Evolutionary conservation across 2,797 vertebrate genomes (phyloP), one percentile per base, ranked within the genome.

Genomic region (Falco peregrinus): DNA sequence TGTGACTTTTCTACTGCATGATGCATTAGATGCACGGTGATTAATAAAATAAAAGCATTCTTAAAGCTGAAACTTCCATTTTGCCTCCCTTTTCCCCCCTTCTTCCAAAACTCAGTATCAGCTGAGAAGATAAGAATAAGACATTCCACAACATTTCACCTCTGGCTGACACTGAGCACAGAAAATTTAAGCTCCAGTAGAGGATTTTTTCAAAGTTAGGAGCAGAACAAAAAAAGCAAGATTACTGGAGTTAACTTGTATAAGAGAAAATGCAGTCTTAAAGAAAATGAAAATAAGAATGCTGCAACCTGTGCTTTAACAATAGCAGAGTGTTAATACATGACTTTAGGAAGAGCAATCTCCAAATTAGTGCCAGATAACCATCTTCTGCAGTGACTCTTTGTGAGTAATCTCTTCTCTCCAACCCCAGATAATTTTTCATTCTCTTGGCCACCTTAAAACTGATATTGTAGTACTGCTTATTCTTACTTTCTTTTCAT

Each of bases 101-200:
- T 54, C 26, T 79, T 88, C 79, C 26, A 29, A 60, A 87, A 33
- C 18, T 88, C 68, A 61, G 57, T 59, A 61, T 91, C 41, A 61
- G 33, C 68, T 50, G 84, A 76, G 83, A 50, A 57, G 29, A 19
- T 77, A 84, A 68, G 45, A 87, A 21, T 90, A 61, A 84, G 85
- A 76, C 1, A 0, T 92, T 64, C 73, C 84, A 78, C 17, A 59
- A 21, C 35, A 53, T 22, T 75, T 96, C 84, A 85, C 87, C 67
- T 75, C 81, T 96, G 88, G 47, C 84, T 95, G 88, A 94, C 70
- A 53, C 73, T 39, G 41, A 63, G 39, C 69, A 75, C 45, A 64
- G 53, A 63, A 93, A 78, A 68, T 65, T 31, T 37, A 59, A 88
- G 26, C 74, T 86, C 16, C 29, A 39, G 9, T 21, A 43, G 29